A percentile compares a stretch with the other conserved stretches of the same genome.
phyloP scores from a whole-genome alignment of 2,888 invertebrate species.

The Silvanus unidentatus region DNA sequence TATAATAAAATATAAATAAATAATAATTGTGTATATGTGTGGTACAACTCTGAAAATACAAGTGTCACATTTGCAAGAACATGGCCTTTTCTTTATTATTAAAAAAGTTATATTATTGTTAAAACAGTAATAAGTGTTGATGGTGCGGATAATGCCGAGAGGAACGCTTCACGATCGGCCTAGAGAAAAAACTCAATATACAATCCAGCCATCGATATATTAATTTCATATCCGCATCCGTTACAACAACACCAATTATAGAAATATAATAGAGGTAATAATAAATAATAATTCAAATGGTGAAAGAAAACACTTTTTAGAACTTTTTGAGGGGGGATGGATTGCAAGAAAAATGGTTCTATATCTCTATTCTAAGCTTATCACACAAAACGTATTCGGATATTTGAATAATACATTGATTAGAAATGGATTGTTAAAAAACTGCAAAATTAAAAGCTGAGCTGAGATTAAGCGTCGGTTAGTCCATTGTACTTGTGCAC shows the following conservation, averaged over 20 bases:
- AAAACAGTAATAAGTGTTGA: conserved; percentile 29
- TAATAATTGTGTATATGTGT: conserved; percentile 20
- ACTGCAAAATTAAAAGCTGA: conserved; percentile 49
- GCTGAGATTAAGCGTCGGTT: conserved; percentile 48
- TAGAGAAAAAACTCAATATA: conserved; percentile 30
- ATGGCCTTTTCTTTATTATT: conserved; percentile 38
- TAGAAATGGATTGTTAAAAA: conserved; percentile 44
- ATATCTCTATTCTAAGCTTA: conserved; percentile 38
- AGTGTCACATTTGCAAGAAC: conserved; percentile 45
- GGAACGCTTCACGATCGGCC: conserved; percentile 28
- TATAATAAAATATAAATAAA: conserved; percentile 16
- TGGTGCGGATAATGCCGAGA: conserved; percentile 29
- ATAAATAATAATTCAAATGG: conserved; percentile 5
- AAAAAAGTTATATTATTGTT: conserved; percentile 31
- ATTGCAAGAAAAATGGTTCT: conserved; percentile 11
- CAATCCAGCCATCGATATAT: conserved; percentile 24
- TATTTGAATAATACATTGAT: conserved; percentile 41
- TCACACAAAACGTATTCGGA: conserved; percentile 41
- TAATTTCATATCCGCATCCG: conserved; percentile 2
- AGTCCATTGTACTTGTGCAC: conserved; percentile 48
- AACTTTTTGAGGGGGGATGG: conserved; percentile 12
- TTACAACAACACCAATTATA: background rate
- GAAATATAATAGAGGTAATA: background rate
- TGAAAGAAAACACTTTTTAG: too few relatives aligned
- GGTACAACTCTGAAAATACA: conserved; percentile 36